These are phyloP conservation scores for Bombus superbus DNA, from an alignment of 1,140 invertebrate species.

Conservation along the genomic window DNA sequence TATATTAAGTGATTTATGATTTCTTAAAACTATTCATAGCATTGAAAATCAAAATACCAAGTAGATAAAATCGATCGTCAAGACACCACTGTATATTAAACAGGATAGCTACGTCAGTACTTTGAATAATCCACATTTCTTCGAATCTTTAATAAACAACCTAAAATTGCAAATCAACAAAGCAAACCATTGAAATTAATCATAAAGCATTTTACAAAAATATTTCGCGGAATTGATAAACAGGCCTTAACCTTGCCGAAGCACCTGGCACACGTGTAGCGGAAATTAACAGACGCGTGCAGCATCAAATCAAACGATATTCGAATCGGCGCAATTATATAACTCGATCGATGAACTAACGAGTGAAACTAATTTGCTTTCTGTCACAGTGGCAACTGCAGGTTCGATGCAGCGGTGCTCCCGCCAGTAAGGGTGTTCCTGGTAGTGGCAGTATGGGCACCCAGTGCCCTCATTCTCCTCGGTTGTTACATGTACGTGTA, in stretches of 20 bases:
- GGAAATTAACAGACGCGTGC: neutral
- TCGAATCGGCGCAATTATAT: neutral
- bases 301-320: neutral
- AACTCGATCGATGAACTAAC: slow-evolving; percentile 3
- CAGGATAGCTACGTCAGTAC: too few species aligned
- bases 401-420: slow-evolving; percentile 81
- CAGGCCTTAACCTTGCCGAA: too few species aligned
- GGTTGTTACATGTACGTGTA: slow-evolving; percentile 88
- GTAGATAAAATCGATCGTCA: too few species aligned
- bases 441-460: slow-evolving; percentile 84
- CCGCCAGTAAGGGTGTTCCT: slow-evolving; percentile 83
- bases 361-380: slow-evolving; percentile 40
- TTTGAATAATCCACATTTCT: too few species aligned
- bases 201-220: neutral
- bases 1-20: too few species aligned
- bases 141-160: too few species aligned
- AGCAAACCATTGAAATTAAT: too few species aligned
- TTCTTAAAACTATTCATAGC: too few species aligned
- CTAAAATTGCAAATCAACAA: too few species aligned
- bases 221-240: neutral
- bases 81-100: too few species aligned
- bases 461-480: slow-evolving; percentile 84
- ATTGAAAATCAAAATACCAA: too few species aligned
- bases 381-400: slow-evolving; percentile 80
- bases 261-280: neutral